These are phyloP conservation scores for Cosmorhoe ocellata DNA, from an alignment of 2,888 invertebrate species.

Conservation along the genomic window DNA sequence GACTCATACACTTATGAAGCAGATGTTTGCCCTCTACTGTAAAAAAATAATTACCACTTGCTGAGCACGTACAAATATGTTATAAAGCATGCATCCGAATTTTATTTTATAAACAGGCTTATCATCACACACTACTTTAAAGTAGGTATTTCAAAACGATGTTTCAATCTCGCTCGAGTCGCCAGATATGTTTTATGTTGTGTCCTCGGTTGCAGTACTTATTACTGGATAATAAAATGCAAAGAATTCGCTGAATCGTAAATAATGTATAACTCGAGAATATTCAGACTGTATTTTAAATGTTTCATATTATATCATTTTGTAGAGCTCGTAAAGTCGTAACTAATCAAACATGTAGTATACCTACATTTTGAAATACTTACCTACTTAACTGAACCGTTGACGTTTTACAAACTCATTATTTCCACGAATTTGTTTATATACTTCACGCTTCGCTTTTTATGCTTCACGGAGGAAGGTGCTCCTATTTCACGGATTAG, in stretches of 20 bases:
- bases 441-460: too few species aligned
- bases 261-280: constrained; percentile 3
- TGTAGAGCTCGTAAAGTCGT: too few species aligned
- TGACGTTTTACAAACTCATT: too few species aligned
- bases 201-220: constrained; percentile 1
- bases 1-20: constrained; percentile 25
- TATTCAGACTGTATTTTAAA: too few species aligned
- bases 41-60: constrained; percentile 25
- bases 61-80: constrained; percentile 24
- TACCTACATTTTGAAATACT: too few species aligned
- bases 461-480: too few species aligned
- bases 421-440: too few species aligned
- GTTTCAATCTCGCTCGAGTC: constrained; percentile 4
- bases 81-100: constrained; percentile 25
- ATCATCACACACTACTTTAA: constrained; percentile 23
- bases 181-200: constrained; percentile 5
- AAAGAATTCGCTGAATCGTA: constrained; percentile 4
- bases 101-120: constrained; percentile 25
- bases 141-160: constrained; percentile 15
- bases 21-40: constrained; percentile 26
- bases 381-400: too few species aligned
- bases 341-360: too few species aligned
- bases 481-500: too few species aligned
- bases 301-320: too few species aligned
- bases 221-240: constrained; percentile 7